Conservation (phyloP, 2,797 vertebrate genomes). For the Tauraco hartlaubi region DNA sequence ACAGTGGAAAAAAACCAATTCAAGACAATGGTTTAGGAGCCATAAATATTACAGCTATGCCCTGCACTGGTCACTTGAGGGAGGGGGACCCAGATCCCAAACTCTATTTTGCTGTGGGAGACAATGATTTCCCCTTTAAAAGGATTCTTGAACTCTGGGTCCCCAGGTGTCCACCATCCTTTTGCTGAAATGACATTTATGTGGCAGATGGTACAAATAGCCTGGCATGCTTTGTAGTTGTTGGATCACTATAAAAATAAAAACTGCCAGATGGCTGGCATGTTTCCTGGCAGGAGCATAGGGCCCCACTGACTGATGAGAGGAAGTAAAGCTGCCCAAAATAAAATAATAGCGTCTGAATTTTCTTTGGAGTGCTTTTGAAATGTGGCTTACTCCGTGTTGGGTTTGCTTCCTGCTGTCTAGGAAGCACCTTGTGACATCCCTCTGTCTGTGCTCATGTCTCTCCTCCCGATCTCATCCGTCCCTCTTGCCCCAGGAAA, state of each 20-base stretch:
- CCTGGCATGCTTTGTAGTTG: constrained; percentile 37
- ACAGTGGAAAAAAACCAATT: background rate
- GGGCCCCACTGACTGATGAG: background rate
- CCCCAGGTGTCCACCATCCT: constrained; percentile 42
- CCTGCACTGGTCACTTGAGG: background rate
- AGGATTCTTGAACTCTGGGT: background rate
- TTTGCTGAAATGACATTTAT: constrained; percentile 13
- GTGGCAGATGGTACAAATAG: constrained; percentile 68
- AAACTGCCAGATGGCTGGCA: constrained; percentile 44
- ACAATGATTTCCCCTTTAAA: background rate
- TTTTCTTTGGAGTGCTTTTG: background rate
- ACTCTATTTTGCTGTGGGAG: background rate
- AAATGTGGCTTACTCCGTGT: fast-evolving
- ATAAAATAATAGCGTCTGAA: background rate
- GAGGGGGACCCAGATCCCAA: background rate
- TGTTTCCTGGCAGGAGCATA: constrained; percentile 19
- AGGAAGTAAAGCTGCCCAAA: constrained; percentile 8
- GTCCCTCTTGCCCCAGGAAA: too few relatives aligned
- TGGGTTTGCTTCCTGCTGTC: background rate
- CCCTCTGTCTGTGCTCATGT: fast-evolving
- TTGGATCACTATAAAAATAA: constrained; percentile 9
- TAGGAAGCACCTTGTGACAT: background rate
- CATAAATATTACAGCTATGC: background rate
- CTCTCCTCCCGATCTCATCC: background rate
- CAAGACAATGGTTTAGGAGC: background rate